These are phyloP conservation scores for Polydrusus tereticollis DNA, from an alignment of 2,888 invertebrate genomes.

Conservation along the genomic window DNA sequence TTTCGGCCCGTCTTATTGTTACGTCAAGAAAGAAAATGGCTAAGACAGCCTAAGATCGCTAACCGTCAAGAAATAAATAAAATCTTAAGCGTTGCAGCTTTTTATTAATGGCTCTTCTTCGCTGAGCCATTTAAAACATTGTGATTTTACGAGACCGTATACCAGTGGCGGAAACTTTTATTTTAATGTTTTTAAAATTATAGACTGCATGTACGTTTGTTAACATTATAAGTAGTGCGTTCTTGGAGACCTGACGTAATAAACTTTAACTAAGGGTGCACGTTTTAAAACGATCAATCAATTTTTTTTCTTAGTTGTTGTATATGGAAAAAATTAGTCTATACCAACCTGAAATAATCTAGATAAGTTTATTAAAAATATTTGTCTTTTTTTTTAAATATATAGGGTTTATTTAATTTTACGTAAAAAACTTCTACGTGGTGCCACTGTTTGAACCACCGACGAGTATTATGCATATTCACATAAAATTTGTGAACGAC, in stretches of 20 bases:
- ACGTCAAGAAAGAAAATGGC: slow-evolving; percentile 48
- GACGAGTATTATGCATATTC: not conserved
- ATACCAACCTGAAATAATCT: too few species aligned
- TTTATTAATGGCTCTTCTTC: slow-evolving; percentile 42
- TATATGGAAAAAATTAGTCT: too few species aligned
- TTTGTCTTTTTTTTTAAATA: too few species aligned
- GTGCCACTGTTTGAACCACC: not conserved
- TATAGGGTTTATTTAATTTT: too few species aligned
- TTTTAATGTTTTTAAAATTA: too few species aligned
- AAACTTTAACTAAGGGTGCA: too few species aligned
- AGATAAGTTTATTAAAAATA: too few species aligned
- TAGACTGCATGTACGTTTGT: too few species aligned
- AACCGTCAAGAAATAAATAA: slow-evolving; percentile 47
- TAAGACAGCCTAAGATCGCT: slow-evolving; percentile 46
- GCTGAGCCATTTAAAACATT: slow-evolving; percentile 40
- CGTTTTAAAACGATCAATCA: too few species aligned
- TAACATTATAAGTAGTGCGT: too few species aligned
- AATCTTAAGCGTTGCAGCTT: slow-evolving; percentile 45
- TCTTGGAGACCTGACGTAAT: too few species aligned
- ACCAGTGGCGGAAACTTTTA: slow-evolving; percentile 17
- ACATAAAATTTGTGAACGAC: slow-evolving; percentile 1
- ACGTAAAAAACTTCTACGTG: not conserved
- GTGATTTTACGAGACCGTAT: slow-evolving; percentile 34
- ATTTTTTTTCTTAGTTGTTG: too few species aligned
- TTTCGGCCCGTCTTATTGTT: slow-evolving; percentile 45